Evolutionary conservation across 2,888 invertebrate species (phyloP).

Genomic region (Synergus gifuensis): DNA sequence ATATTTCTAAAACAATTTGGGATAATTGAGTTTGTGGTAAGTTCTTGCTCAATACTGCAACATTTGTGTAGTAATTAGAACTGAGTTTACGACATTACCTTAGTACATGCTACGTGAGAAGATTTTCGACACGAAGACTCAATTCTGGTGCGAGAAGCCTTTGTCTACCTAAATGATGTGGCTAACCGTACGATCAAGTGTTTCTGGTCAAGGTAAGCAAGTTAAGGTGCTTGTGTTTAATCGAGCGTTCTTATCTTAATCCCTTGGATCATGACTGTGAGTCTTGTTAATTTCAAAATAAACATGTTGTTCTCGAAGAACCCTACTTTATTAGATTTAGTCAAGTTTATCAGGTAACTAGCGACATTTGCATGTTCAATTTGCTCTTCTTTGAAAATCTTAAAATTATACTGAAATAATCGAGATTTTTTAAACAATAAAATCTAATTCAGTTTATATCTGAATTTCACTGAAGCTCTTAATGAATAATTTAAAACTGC

Average conservation of each 20-base stretch:
- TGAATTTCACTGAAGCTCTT: neutral
- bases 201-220: conserved; percentile 51
- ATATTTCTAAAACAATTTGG: neutral
- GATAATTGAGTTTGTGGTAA: neutral
- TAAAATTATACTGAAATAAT: neutral
- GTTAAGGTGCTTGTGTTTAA: conserved; percentile 45
- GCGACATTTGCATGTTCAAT: neutral
- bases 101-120: conserved; percentile 52
- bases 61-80: conserved; percentile 29
- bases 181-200: conserved; percentile 58
- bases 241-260: conserved; percentile 53
- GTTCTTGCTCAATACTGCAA: conserved; percentile 12
- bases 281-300: conserved; percentile 29
- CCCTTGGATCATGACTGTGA: conserved; percentile 16
- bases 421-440: too few species aligned
- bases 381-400: neutral
- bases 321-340: conserved; percentile 19
- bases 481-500: too few species aligned
- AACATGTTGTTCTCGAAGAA: conserved; percentile 14
- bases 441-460: too few species aligned
- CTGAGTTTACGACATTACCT: conserved; percentile 52
- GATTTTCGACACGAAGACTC: conserved; percentile 51
- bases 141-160: conserved; percentile 36
- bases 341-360: neutral
- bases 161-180: conserved; percentile 58